Evolutionary conservation across 2,797 vertebrate species (phyloP), one percentile per base, ranked within the genome.

Genomic region (Lateolabrax maculatus): DNA sequence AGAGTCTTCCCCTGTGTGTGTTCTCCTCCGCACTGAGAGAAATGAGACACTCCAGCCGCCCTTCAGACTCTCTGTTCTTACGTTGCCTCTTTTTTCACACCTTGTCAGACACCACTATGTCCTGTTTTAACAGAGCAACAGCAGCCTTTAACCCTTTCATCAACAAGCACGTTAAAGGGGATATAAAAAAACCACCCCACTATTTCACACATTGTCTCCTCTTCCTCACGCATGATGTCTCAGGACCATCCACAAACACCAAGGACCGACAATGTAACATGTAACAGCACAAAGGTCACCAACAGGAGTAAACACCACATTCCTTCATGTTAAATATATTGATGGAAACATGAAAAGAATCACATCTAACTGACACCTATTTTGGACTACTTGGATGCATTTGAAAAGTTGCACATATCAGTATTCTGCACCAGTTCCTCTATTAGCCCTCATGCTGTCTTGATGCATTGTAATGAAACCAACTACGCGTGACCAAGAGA

Each of bases 101-200:
- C 87, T 89, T 92, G 91, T 93, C 92, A 92, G 83, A 94, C 87
- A 85, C 71, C 73, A 79, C 83, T 71, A 77, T 83, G 83, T 86
- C 80, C 60, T 81, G 51, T 68, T 67, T 84, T 62, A 62, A 68
- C 77, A 57, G 52, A 74, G 60, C 66, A 77, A 31, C 75, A 72
- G 63, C 71, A 62, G 79, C 84, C 78, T 81, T 87, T 86, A 90
- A 86, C 86, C 85, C 83, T 74, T 90, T 80, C 86, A 25, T 64
- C 76, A 48, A n/a, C 79, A 29, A 76, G 25, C 81, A 66, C 83
- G 37, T 56, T 46, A 43, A 37, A 79, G 51, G 68, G 29, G 57
- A 39, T 61, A 57, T 21, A n/a, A 10, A 61, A 44, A 51, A n/a
- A 37, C 23, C 67, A 27, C 12, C n/a, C 29, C 34, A 37, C 68